A percentile compares a stretch with the other conserved stretches of the same genome.
Conservation (phyloP, 1,140 invertebrate species). For the Dreissena polymorpha region DNA sequence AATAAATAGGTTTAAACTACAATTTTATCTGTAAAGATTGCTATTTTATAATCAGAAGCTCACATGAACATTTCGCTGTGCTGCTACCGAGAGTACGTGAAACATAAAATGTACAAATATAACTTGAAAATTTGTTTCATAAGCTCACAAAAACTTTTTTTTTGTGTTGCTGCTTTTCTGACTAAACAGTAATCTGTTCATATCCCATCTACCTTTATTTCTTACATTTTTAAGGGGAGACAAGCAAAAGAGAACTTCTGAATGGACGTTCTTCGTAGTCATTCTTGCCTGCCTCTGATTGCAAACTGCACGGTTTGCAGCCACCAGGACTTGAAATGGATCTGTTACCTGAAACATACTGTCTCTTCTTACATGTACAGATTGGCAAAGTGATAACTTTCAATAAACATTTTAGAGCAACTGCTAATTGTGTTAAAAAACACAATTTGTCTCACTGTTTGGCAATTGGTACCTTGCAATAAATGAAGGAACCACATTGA, state of each 20-base stretch:
- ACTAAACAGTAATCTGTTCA: too few species aligned
- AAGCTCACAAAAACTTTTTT: too few species aligned
- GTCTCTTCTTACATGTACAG: background rate
- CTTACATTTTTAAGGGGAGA: conserved; percentile 76
- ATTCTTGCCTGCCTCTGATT: conserved; percentile 63
- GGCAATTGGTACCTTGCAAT: background rate
- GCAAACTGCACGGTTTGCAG: conserved; percentile 71
- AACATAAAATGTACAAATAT: too few species aligned
- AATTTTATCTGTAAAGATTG: too few species aligned
- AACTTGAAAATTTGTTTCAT: too few species aligned
- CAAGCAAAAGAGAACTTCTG: conserved; percentile 73
- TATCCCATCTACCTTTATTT: background rate
- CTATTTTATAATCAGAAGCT: too few species aligned
- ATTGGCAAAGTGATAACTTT: background rate
- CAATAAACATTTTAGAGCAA: background rate
- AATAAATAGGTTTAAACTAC: too few species aligned
- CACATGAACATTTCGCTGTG: too few species aligned
- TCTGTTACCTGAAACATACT: conserved; percentile 65
- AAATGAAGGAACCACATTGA: too few species aligned
- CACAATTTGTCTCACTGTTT: background rate
- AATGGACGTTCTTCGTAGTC: conserved; percentile 74
- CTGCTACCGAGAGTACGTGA: too few species aligned
- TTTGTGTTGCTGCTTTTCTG: too few species aligned
- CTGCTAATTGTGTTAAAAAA: background rate
- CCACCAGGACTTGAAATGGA: conserved; percentile 69